Base-by-base conservation (phyloP, 2,797 vertebrate genomes). In the Sciaenops ocellatus region DNA sequence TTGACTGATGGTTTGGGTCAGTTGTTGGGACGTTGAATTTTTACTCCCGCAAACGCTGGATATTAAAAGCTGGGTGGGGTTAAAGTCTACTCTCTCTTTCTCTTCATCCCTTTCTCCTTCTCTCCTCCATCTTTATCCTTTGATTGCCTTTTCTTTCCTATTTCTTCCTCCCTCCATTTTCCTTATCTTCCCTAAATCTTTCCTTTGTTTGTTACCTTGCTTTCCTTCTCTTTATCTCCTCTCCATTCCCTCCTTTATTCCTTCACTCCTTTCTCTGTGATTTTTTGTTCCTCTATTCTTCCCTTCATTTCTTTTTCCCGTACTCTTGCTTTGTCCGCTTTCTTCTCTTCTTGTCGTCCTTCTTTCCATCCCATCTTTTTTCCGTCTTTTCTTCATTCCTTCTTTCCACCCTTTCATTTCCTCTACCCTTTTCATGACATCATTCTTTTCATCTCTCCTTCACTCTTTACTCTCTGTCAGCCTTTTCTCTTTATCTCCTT, bases 251-350 rank as follows among this genome's bases (percentile, higher is more conserved):
- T 48, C 50, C 48, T 63, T 70, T 24, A 17, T n/a, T 66, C 55
- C 38, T 51, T 56, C 34, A 17, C 4, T 56, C 17, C 20, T 5
- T 24, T 8, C n/a, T 52, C 11, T 22, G 11, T 44, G 3, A 44
- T 12, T 44, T 44, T 60, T 63, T 65, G 18, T 61, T 85, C 90
- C 82, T 94, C 90, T 93, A 92, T 94, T 70, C 13, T 28, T 74
- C 38, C 38, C 18, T 28, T 66, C 52, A 34, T 50, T 20, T 46
- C 50, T 61, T 54, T 44, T 22, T 54, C n/a, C 48, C 6, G n/a
- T 42, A 3, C 4, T 67, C 7, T 46, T 20, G 11, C 48, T 24
- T 54, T 12, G 1, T 61, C 4, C 1, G 3, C 10, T 47, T 17
- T 26, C 22, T n/a, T 47, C 17, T 3, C 11, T 57, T 34, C 18